Conservation (phyloP, 2,888 invertebrate species). For the Seladonia tumulorum region DNA sequence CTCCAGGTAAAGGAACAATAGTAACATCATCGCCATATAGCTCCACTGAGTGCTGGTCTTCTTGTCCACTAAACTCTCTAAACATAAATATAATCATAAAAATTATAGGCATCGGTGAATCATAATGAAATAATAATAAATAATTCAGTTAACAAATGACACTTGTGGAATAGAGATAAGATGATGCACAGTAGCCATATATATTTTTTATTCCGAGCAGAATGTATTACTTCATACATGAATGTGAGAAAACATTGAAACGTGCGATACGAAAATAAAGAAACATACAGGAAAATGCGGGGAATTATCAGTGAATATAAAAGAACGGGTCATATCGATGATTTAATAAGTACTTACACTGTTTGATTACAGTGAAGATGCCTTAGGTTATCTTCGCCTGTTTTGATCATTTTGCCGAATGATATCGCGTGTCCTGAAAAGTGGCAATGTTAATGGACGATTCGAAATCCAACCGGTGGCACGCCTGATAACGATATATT, state of each 20-base stretch:
- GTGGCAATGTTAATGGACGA: constrained; percentile 34
- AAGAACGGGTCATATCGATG: background rate
- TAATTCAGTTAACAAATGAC: background rate
- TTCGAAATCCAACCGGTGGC: constrained; percentile 74
- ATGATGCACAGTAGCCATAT: background rate
- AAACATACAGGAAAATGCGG: background rate
- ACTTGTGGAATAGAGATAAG: background rate
- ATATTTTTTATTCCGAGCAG: background rate
- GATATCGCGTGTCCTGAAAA: constrained; percentile 57
- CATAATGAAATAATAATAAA: background rate
- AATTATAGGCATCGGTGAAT: background rate
- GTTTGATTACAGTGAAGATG: constrained; percentile 69
- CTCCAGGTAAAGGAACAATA: constrained; percentile 89
- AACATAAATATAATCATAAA: constrained; percentile 54
- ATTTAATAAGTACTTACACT: constrained; percentile 63
- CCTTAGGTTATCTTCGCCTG: constrained; percentile 66
- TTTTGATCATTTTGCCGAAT: constrained; percentile 71
- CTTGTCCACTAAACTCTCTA: constrained; percentile 87
- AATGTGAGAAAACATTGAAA: background rate
- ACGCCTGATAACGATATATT: constrained; percentile 58
- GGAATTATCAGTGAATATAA: constrained; percentile 15
- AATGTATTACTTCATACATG: background rate
- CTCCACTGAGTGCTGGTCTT: constrained; percentile 86
- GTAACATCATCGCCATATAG: constrained; percentile 88
- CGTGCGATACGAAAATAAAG: background rate